phyloP scores from a whole-genome alignment of 2,113 vertebrate genomes.

The Tragelaphus buxtoni region DNA sequence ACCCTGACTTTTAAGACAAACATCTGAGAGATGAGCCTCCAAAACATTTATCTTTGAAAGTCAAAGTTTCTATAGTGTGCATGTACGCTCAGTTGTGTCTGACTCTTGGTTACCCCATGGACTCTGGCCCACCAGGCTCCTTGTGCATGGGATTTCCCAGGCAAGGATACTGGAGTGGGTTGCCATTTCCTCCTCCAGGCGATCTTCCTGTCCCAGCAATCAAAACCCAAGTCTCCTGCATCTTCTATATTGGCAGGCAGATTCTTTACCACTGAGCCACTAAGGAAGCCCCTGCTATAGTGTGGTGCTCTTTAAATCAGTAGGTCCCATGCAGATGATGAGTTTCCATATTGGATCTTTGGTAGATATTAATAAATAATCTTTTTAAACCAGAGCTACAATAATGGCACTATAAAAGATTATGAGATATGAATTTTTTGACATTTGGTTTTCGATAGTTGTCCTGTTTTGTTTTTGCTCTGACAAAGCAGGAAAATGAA shows the following conservation, averaged over 20 bases:
- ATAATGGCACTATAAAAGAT: background rate
- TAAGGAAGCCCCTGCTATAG: background rate
- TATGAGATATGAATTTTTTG: background rate
- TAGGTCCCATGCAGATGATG: background rate
- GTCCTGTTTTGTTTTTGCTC: background rate
- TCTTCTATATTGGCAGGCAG: background rate
- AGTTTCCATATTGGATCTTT: background rate
- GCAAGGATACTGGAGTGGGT: background rate
- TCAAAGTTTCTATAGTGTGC: background rate
- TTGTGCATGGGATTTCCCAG: background rate
- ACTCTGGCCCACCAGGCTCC: background rate
- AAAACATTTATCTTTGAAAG: background rate
- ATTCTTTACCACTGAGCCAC: background rate
- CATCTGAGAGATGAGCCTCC: background rate
- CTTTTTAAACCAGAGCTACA: background rate
- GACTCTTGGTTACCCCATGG: background rate
- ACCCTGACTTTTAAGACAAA: background rate
- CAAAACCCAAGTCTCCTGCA: background rate
- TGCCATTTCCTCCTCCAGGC: background rate
- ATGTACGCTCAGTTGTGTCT: background rate
- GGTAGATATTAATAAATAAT: background rate
- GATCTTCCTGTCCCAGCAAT: background rate
- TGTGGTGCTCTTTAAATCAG: background rate
- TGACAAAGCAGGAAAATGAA: background rate
- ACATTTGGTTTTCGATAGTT: background rate